phyloP scores from a whole-genome alignment of 2,113 vertebrate species.

The Eudorcas thomsonii region DNA sequence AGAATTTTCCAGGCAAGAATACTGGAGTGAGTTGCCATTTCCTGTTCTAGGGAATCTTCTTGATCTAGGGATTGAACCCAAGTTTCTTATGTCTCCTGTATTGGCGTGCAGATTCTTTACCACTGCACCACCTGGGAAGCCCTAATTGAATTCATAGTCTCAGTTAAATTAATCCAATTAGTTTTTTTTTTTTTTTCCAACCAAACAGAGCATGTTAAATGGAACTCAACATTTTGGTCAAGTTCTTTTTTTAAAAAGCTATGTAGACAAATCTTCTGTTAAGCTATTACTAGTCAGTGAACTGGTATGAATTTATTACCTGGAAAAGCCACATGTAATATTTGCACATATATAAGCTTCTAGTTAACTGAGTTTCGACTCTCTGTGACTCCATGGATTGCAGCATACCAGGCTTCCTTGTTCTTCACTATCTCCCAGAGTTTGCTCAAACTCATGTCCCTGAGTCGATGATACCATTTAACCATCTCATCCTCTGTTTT shows the following conservation, averaged over 20 bases:
- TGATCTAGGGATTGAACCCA: background rate
- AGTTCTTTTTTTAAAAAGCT: background rate
- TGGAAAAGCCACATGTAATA: background rate
- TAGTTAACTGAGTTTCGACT: background rate
- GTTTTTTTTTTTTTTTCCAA: background rate
- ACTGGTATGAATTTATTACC: background rate
- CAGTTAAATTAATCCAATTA: background rate
- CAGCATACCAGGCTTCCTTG: background rate
- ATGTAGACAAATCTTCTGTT: background rate
- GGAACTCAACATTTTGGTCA: background rate
- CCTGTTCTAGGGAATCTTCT: background rate
- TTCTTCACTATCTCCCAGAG: background rate
- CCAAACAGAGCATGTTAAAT: background rate
- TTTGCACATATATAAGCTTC: background rate
- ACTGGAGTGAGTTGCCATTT: background rate
- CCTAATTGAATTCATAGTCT: background rate
- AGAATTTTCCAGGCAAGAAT: background rate
- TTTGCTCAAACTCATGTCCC: background rate
- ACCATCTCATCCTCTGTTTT: background rate
- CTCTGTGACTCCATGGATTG: background rate
- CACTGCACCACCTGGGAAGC: background rate
- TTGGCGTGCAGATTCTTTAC: background rate
- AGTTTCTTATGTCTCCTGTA: background rate
- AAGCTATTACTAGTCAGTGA: background rate
- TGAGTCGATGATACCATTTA: background rate